Evolutionary conservation across 2,113 vertebrate genomes (phyloP).

Genomic region (Pterocles gutturalis): DNA sequence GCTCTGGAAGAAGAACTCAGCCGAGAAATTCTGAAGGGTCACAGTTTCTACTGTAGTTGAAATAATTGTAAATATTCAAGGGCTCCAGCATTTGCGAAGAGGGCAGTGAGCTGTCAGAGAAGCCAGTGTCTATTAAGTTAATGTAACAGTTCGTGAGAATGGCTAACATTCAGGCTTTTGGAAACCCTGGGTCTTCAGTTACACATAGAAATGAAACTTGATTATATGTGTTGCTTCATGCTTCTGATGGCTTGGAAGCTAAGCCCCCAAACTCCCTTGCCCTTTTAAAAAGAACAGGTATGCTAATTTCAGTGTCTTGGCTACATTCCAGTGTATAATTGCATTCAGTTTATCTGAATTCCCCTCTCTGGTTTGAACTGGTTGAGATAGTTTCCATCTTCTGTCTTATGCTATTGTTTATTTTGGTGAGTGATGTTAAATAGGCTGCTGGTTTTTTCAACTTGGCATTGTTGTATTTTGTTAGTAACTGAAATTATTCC

Average conservation of each 20-base stretch:
- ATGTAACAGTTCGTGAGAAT: neutral
- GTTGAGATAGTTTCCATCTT: neutral
- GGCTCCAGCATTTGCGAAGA: neutral
- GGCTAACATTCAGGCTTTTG: neutral
- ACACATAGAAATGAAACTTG: neutral
- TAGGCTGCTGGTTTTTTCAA: neutral
- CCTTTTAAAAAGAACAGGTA: neutral
- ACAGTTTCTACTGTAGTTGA: neutral
- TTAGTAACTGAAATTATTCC: neutral
- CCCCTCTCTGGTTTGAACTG: neutral
- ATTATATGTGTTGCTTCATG: neutral
- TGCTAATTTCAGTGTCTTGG: neutral
- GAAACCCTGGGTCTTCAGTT: neutral
- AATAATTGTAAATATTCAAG: neutral
- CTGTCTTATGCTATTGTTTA: neutral
- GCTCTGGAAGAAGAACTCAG: neutral
- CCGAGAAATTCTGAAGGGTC: neutral
- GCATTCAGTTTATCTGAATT: neutral
- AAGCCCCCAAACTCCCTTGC: neutral
- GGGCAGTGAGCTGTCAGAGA: neutral
- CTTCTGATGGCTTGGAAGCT: neutral
- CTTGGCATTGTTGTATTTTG: neutral
- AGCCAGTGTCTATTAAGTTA: neutral
- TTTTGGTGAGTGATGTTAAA: neutral
- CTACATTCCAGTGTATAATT: neutral